These are phyloP conservation scores for Subacronicta megacephala DNA, from an alignment of 2,888 invertebrate species.

Conservation along the genomic window DNA sequence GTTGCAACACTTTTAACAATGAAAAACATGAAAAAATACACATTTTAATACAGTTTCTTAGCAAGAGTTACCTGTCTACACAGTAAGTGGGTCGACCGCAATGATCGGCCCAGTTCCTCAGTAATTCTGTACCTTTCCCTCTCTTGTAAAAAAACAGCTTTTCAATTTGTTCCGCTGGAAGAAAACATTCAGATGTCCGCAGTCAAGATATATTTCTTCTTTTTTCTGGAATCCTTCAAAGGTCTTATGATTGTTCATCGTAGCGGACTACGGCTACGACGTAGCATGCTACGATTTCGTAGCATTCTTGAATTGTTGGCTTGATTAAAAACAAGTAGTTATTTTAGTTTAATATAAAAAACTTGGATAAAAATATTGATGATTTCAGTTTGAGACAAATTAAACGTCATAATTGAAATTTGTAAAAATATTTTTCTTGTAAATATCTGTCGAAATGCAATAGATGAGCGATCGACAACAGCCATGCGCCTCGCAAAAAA, in stretches of 20 bases:
- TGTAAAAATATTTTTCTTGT: too few relatives aligned
- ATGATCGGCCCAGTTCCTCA: constrained; percentile 56
- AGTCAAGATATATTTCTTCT: constrained; percentile 66
- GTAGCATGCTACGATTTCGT: constrained; percentile 43
- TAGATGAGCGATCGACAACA: too few relatives aligned
- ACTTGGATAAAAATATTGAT: too few relatives aligned
- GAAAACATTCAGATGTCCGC: constrained; percentile 74
- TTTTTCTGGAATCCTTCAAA: constrained; percentile 47
- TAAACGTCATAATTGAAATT: too few relatives aligned
- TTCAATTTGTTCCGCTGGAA: constrained; percentile 75
- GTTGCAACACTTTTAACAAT: too few relatives aligned
- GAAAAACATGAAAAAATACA: too few relatives aligned
- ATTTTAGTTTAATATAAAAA: too few relatives aligned
- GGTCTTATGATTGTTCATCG: constrained; percentile 41
- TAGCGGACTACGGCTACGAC: constrained; percentile 38
- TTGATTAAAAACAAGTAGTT: constrained; percentile 19
- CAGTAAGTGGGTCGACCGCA: constrained; percentile 55
- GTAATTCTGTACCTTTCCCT: constrained; percentile 65
- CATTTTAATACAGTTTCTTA: constrained; percentile 20
- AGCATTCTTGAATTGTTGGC: constrained; percentile 9
- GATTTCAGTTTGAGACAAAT: too few relatives aligned
- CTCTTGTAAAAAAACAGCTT: constrained; percentile 67
- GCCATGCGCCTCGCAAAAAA: too few relatives aligned
- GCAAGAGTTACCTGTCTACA: constrained; percentile 20
- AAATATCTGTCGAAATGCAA: too few relatives aligned